Evolutionary conservation across 2,888 invertebrate species (phyloP), one percentile per base, ranked within the genome.

Genomic region (Macropis europaea): DNA sequence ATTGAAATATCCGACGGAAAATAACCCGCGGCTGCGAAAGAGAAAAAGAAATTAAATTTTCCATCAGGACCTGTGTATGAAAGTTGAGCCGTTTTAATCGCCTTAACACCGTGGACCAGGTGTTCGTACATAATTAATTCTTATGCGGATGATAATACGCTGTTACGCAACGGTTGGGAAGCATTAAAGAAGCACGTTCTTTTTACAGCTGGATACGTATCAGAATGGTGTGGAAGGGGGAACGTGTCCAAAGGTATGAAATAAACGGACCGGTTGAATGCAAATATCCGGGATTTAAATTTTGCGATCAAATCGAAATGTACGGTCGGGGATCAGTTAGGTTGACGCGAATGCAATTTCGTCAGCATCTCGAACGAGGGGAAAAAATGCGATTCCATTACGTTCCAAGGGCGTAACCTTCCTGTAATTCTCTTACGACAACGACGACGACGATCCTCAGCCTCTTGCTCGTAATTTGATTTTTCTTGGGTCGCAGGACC

Each of bases 401-500:
- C 52, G 61, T 60, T 28, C 62, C 57, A 67, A 56, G 34, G 67
- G 50, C 40, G 57, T 63, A 68, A 73, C 71, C 69, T 54, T 38
- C 32, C 57, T 50, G 61, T 80, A 80, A 80, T 69, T 76, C 61
- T 57, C 36, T 81, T 74, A 76, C 63, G 67, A 68, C 42, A 32
- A 43, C 47, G 73, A 73, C 15, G 50, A 40, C 47, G 56, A 52
- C 67, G 70, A 73, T 64, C 62, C 24, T 43, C 22, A 45, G 63
- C 15, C 66, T 34, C 54, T 61, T 77, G 66, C 61, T 43, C 56
- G 63, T 79, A 81, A 81, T 81, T 81, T 64, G 62, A 68, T 81
- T 79, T 57, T 73, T 28, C 59, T 45, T 24, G 26, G 42, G 38
- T 42, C 30, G 52, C 34, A 48, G 62, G 42, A 30, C 45, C 63